Evolutionary conservation across 1,140 invertebrate species (phyloP).

Genomic region (Euwallacea fornicatus): DNA sequence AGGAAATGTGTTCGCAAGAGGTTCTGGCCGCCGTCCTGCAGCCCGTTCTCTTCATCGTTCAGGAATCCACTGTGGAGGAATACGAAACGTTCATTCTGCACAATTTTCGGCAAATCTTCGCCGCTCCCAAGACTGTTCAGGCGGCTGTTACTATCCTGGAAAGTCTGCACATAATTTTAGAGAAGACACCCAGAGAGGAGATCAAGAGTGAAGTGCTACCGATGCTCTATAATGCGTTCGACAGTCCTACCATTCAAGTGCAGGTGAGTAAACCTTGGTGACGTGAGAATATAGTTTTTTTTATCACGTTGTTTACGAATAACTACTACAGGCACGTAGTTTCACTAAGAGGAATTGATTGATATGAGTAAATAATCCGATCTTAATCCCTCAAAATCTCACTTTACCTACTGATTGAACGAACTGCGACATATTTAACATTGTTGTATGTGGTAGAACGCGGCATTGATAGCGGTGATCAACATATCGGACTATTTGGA

Average conservation of each 20-base stretch:
- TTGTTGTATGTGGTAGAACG: constrained; percentile 62
- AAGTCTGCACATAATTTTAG: constrained; percentile 87
- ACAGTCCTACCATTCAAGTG: constrained; percentile 88
- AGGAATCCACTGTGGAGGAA: constrained; percentile 79
- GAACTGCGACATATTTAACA: neutral
- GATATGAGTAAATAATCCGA: too few relatives aligned
- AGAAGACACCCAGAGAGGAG: constrained; percentile 83
- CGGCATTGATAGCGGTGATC: constrained; percentile 85
- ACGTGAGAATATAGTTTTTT: neutral
- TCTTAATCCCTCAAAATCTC: too few relatives aligned
- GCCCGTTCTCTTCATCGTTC: constrained; percentile 84
- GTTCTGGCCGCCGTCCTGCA: constrained; percentile 86
- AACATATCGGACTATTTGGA: constrained; percentile 85
- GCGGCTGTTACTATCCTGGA: constrained; percentile 89
- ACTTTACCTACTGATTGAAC: too few relatives aligned
- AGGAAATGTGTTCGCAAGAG: constrained; percentile 83
- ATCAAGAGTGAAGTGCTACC: constrained; percentile 81
- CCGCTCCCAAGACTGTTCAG: constrained; percentile 82
- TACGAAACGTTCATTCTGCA: constrained; percentile 83
- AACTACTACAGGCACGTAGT: too few relatives aligned
- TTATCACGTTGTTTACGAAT: too few relatives aligned
- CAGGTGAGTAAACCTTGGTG: constrained; percentile 73
- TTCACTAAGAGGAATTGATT: too few relatives aligned
- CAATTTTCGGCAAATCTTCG: constrained; percentile 67
- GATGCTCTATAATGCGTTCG: constrained; percentile 85